Evolutionary conservation across 2,888 invertebrate genomes (phyloP).

Genomic region (Chrysolina oricalcia): DNA sequence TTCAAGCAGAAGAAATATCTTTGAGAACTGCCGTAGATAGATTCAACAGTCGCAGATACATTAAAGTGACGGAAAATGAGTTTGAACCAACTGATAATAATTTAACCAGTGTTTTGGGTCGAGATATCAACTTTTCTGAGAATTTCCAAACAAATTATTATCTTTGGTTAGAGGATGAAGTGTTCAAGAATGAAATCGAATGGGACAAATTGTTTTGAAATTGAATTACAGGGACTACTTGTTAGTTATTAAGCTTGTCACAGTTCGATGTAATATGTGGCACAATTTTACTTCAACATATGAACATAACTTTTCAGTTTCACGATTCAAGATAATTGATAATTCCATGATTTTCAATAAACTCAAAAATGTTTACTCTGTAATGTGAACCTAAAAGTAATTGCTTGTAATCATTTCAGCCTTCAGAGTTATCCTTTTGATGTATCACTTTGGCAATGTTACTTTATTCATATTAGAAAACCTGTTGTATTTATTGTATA

Average conservation of each 20-base stretch:
- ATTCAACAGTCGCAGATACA: conserved; percentile 94
- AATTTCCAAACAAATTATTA: conserved; percentile 96
- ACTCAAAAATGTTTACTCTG: no score
- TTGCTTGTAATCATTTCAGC: no score
- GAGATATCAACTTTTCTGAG: conserved; percentile 85
- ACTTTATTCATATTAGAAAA: no score
- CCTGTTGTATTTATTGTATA: no score
- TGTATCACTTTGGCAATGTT: no score
- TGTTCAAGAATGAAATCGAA: conserved; percentile 88
- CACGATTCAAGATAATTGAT: no score
- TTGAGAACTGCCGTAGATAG: conserved; percentile 95
- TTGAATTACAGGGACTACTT: not conserved
- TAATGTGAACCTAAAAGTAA: no score
- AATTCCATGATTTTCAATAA: no score
- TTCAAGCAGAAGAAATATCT: conserved; percentile 97
- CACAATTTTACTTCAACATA: not conserved
- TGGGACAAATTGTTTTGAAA: conserved; percentile 78
- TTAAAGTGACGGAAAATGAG: conserved; percentile 70
- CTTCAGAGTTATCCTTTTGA: no score
- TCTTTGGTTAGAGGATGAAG: conserved; percentile 96
- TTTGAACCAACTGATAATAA: conserved; percentile 84
- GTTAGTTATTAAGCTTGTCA: not conserved
- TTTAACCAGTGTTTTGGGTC: conserved; percentile 86
- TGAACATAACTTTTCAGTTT: no score
- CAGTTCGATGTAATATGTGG: not conserved